phyloP scores from a whole-genome alignment of 2,113 vertebrate genomes.

The Melanocharis versteri region DNA sequence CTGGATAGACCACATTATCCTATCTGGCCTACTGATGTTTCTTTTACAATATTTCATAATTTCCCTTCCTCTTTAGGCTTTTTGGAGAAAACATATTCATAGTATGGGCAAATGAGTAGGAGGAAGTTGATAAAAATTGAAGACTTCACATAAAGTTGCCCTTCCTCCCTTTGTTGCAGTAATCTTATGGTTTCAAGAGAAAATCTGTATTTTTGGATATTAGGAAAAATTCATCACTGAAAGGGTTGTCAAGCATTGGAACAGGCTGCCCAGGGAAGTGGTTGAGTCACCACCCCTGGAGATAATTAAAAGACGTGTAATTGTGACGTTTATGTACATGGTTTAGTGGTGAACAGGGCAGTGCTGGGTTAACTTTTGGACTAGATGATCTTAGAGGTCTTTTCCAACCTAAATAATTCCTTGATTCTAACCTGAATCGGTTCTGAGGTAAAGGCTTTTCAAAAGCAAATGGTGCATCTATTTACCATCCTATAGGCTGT shows the following conservation, averaged over 20 bases:
- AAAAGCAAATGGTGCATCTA: not conserved
- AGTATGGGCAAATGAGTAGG: not conserved
- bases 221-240: not conserved
- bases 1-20: not conserved
- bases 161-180: not conserved
- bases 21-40: not conserved
- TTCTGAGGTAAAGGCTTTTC: not conserved
- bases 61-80: conserved; percentile 17
- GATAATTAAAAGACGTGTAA: not conserved
- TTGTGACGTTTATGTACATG: not conserved
- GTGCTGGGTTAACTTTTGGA: not conserved
- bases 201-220: not conserved
- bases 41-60: not conserved
- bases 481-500: not conserved
- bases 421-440: not conserved
- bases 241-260: not conserved
- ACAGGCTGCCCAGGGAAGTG: not conserved
- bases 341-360: not conserved
- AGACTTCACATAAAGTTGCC: not conserved
- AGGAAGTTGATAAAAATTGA: not conserved
- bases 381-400: not conserved
- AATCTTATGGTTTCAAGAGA: not conserved
- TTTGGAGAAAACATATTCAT: not conserved
- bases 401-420: not conserved
- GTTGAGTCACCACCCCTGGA: not conserved